These are phyloP conservation scores for Ceratina calcarata DNA, from an alignment of 1,140 invertebrate species.

Conservation along the genomic window DNA sequence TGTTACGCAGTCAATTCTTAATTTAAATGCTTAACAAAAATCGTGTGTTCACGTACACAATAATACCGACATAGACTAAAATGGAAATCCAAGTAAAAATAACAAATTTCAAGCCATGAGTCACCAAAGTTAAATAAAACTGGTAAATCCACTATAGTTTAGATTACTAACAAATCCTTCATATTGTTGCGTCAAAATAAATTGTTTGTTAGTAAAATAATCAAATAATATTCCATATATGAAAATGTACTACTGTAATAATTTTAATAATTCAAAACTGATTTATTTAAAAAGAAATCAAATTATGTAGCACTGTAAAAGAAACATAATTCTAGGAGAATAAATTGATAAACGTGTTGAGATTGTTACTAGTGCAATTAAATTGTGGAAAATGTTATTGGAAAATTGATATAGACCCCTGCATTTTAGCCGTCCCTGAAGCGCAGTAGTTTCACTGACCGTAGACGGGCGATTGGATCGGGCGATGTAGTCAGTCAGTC, in stretches of 20 bases:
- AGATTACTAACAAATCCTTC: not conserved
- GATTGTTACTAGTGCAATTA: not conserved
- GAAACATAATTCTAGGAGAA: not conserved
- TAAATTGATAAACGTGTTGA: not conserved
- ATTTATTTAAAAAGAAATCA: not conserved
- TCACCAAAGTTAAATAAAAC: conserved; percentile 33
- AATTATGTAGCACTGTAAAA: not conserved
- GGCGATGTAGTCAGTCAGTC: not conserved
- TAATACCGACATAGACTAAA: conserved; percentile 1
- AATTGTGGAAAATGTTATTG: not conserved
- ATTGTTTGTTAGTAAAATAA: not conserved
- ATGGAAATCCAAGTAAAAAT: conserved; percentile 35
- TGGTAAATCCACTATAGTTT: not conserved
- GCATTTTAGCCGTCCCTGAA: conserved; percentile 34
- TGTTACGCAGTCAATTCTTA: not conserved
- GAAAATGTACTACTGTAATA: no score
- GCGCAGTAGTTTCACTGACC: conserved; percentile 12
- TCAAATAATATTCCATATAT: not conserved
- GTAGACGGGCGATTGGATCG: conserved; percentile 40
- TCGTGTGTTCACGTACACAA: not conserved
- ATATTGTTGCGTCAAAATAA: not conserved
- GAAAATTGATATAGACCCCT: conserved; percentile 23
- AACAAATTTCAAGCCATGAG: conserved; percentile 21
- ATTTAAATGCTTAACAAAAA: not conserved
- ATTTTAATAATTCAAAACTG: not conserved